These are phyloP conservation scores for Drosophila ironensis DNA, from an alignment of 1,140 invertebrate genomes.

Conservation along the genomic window DNA sequence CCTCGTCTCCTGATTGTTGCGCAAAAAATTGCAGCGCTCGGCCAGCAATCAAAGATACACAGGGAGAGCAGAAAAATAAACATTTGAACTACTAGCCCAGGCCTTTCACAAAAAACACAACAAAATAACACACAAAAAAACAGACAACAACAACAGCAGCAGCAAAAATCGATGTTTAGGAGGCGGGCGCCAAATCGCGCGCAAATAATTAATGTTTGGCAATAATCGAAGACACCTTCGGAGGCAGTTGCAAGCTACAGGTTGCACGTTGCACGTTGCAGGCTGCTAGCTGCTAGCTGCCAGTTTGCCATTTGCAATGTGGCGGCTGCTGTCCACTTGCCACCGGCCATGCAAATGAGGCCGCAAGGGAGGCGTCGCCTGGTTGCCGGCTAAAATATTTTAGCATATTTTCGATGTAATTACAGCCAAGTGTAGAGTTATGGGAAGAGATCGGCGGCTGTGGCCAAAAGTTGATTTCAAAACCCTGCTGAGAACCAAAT, in stretches of 20 bases:
- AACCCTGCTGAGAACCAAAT: not conserved
- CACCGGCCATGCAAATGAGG: constrained; percentile 70
- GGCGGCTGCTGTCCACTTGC: not conserved
- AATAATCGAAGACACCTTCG: constrained; percentile 78
- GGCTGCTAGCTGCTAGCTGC: constrained; percentile 3
- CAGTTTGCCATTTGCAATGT: constrained; percentile 17
- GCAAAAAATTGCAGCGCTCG: constrained; percentile 51
- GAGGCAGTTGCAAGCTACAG: constrained; percentile 40
- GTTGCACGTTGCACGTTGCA: constrained; percentile 25
- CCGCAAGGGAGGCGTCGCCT: constrained; percentile 39
- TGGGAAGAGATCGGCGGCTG: not conserved
- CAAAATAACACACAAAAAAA: constrained; percentile 9
- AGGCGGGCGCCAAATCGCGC: constrained; percentile 57
- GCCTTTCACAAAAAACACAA: constrained; percentile 65
- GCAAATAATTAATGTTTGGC: constrained; percentile 79
- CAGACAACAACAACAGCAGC: too few relatives aligned
- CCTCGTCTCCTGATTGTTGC: constrained; percentile 69
- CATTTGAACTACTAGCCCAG: constrained; percentile 77
- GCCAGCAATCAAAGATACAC: constrained; percentile 74
- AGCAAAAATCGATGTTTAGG: constrained; percentile 18
- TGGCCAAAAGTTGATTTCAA: not conserved
- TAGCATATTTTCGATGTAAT: constrained; percentile 22
- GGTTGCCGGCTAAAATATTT: constrained; percentile 27
- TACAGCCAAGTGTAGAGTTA: constrained; percentile 27
- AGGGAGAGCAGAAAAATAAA: constrained; percentile 65